A percentile compares a stretch with the other conserved stretches of the same genome.
These are phyloP conservation scores for Drosophila diplacantha DNA, from an alignment of 2,888 invertebrate genomes.

Conservation along the genomic window DNA sequence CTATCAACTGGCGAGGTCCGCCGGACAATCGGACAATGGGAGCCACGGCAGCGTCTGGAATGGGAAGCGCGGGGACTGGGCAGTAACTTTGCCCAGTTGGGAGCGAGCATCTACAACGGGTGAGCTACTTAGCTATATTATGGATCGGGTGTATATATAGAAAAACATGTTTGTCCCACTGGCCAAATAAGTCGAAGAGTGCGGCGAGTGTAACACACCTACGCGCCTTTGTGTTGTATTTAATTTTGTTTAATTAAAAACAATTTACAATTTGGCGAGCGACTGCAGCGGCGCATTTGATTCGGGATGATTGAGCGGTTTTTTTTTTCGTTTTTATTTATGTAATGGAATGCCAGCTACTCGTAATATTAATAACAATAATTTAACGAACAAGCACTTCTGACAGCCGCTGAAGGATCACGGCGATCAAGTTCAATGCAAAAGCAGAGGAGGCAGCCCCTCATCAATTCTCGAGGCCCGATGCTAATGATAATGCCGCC, in stretches of 20 bases:
- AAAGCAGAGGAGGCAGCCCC: constrained; percentile 13
- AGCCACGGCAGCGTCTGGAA: neutral
- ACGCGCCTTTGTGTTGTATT: constrained; percentile 41
- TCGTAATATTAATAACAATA: constrained; percentile 24
- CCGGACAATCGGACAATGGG: constrained; percentile 21
- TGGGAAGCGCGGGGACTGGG: constrained; percentile 11
- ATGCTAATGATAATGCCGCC: constrained; percentile 38
- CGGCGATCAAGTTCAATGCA: constrained; percentile 59
- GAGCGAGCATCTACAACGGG: constrained; percentile 28
- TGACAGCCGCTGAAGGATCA: constrained; percentile 33
- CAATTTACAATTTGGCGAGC: constrained; percentile 45
- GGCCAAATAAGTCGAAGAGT: constrained; percentile 57
- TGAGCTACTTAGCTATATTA: constrained; percentile 45
- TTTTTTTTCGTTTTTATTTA: constrained; percentile 13
- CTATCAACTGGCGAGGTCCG: constrained; percentile 23
- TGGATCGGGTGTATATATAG: constrained; percentile 17
- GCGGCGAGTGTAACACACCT: constrained; percentile 54
- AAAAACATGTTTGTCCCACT: constrained; percentile 52
- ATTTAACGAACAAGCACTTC: constrained; percentile 22
- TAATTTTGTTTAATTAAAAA: constrained; percentile 60
- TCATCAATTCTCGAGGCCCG: constrained; percentile 37
- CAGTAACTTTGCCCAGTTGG: constrained; percentile 40
- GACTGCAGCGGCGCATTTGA: constrained; percentile 48
- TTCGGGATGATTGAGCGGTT: constrained; percentile 42
- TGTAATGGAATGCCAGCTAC: constrained; percentile 17